Base-by-base conservation (phyloP, 1,140 invertebrate species). In the Rhynchophorus ferrugineus region DNA sequence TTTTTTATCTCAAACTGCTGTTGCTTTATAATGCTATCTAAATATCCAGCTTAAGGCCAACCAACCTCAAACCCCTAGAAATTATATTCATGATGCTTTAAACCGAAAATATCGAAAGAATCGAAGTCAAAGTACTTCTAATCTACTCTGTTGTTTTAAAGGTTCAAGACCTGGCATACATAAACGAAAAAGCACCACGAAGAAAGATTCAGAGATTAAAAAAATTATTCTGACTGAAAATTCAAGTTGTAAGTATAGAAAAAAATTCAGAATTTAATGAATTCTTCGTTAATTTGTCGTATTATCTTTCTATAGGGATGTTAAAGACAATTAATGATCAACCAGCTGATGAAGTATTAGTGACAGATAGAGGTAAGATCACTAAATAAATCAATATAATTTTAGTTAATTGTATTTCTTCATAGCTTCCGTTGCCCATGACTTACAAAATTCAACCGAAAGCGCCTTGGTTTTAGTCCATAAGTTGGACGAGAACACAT, bases 241-340 rank as follows among this genome's bases (percentile, higher is more conserved):
- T 36, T 42, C 48, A n/a, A 22, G 24, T 9, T 50, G 48, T 50
- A 43, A 50, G 48, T 42, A 50, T 36, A 7, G 7, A 42, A 42
- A 42, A 13, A 42, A 14, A 42, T 29, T 6, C 24, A 29, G 5
- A 29, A 29, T n/a, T n/a, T n/a, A n/a, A n/a, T n/a, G n/a, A n/a
- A n/a, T n/a, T n/a, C n/a, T n/a, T n/a, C n/a, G 5, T 29, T 29
- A 29, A 5, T 29, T 11, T 29, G 24, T 29, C 5, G 5, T 29
- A 6, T 6, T 29, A 29, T 29, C 24, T 6, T 29, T 29, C 11
- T 29, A 29, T 29, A 54, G 52, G 52, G 52, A 8, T 18, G 11
- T 33, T 54, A 22, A 54, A 38, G 16, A 22, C 52, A 5, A 54
- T 54, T 17, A 54, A 54, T 20, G 52, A 54, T 18, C 33, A 54